phyloP scores from a whole-genome alignment of 2,888 invertebrate species.

The Galeopsomyia nigrocyanea region DNA sequence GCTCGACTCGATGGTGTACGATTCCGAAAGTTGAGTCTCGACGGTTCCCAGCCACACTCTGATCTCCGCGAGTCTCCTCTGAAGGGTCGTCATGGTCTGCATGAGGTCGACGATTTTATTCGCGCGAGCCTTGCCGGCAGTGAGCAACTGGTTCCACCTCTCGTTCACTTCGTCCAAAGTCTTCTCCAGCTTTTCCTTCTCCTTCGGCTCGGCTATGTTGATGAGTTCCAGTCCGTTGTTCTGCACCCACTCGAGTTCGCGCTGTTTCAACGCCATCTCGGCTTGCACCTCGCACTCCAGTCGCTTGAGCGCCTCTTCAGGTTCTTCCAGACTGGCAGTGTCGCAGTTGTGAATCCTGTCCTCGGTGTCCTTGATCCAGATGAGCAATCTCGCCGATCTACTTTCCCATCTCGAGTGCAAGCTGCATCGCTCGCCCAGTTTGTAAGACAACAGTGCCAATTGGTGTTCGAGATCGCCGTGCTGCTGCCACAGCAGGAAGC shows the following conservation, averaged over 20 bases:
- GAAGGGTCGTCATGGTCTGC: conserved; percentile 79
- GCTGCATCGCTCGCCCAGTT: conserved; percentile 81
- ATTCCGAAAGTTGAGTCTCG: conserved; percentile 78
- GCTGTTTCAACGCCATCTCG: conserved; percentile 82
- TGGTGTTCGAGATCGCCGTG: conserved; percentile 86
- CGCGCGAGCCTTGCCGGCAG: conserved; percentile 76
- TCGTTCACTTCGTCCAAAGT: conserved; percentile 75
- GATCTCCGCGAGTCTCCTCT: conserved; percentile 80
- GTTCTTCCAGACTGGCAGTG: conserved; percentile 72
- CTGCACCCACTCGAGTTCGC: conserved; percentile 84
- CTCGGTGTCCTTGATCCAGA: conserved; percentile 81
- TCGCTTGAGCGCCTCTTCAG: conserved; percentile 80
- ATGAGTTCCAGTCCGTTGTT: conserved; percentile 78
- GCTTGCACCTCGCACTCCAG: conserved; percentile 82
- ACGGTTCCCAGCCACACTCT: conserved; percentile 80
- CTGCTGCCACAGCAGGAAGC: conserved; percentile 84
- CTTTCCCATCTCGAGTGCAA: conserved; percentile 80
- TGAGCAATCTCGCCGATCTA: conserved; percentile 75
- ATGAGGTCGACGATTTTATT: conserved; percentile 81
- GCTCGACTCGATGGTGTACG: conserved; percentile 77
- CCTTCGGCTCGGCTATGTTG: conserved; percentile 74
- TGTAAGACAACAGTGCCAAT: conserved; percentile 78
- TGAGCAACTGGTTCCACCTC: conserved; percentile 78
- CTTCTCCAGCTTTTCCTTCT: conserved; percentile 73
- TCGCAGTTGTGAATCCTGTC: conserved; percentile 66